These are phyloP conservation scores for Condylostylus longicornis DNA, from an alignment of 1,140 invertebrate genomes.

Conservation along the genomic window DNA sequence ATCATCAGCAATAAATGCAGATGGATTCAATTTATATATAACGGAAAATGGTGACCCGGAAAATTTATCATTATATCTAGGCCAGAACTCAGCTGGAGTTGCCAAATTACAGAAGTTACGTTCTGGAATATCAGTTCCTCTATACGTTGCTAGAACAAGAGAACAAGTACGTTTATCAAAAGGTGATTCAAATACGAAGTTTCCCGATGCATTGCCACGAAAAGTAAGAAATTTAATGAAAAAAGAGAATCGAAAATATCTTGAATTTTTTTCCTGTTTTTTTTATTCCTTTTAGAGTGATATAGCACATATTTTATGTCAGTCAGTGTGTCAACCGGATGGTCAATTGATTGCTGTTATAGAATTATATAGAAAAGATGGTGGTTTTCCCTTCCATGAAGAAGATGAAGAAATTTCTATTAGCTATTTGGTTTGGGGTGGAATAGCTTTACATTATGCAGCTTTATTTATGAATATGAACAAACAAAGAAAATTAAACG, in stretches of 20 bases:
- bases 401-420: constrained; percentile 52
- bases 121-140: constrained; percentile 26
- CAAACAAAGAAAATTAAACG: constrained; percentile 49
- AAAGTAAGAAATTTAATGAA: no score
- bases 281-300: constrained; percentile 7
- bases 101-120: constrained; percentile 16
- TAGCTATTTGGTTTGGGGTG: constrained; percentile 47
- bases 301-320: constrained; percentile 34
- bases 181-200: constrained; percentile 32
- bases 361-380: constrained; percentile 31
- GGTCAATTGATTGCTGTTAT: constrained; percentile 40
- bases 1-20: constrained; percentile 41
- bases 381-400: constrained; percentile 37
- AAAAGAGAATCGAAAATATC: no score
- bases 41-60: constrained; percentile 26
- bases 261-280: constrained; percentile 7
- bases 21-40: constrained; percentile 40
- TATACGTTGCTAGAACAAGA: constrained; percentile 36
- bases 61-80: constrained; percentile 24
- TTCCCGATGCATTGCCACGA: constrained; percentile 33
- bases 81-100: constrained; percentile 15
- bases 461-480: constrained; percentile 45
- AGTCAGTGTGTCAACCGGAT: constrained; percentile 41
- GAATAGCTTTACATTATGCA: constrained; percentile 44
- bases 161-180: constrained; percentile 34